Percentiles rank a stretch among this genome's conserved stretches.
Conservation (phyloP, 2,888 invertebrate genomes). For the Ashinkailepas kermadecensis region DNA sequence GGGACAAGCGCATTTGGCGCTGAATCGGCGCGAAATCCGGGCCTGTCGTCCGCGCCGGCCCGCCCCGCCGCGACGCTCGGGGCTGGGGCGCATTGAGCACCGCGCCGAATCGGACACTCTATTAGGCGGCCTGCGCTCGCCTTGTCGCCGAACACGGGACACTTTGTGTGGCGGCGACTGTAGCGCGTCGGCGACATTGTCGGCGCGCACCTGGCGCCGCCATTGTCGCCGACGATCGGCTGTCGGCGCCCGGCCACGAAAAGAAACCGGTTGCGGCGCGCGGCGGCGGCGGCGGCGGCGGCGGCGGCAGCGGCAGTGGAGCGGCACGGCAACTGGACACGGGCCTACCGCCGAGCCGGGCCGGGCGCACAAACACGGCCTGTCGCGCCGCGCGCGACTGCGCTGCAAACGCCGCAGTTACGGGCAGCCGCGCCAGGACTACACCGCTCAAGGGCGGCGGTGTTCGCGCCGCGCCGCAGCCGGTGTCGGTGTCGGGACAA, state of each 20-base stretch:
- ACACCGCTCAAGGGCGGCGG: background rate
- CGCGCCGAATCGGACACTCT: background rate
- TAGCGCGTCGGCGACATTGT: conserved; percentile 6
- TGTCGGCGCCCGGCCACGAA: conserved; percentile 8
- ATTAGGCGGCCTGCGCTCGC: background rate
- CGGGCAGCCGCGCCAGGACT: background rate
- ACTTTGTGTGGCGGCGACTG: background rate
- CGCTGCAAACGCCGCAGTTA: background rate
- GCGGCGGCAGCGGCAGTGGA: background rate
- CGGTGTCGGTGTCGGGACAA: too few species aligned
- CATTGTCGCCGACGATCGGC: background rate
- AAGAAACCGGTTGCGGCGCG: background rate
- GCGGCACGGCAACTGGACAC: background rate
- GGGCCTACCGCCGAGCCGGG: too few species aligned
- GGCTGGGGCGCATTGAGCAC: background rate
- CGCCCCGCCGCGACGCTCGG: background rate
- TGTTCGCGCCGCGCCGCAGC: too few species aligned
- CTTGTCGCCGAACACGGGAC: background rate
- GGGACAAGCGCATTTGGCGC: background rate
- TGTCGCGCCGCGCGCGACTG: too few species aligned
- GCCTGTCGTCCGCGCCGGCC: background rate
- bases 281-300: background rate
- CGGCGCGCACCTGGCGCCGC: conserved; percentile 14
- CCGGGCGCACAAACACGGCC: too few species aligned
- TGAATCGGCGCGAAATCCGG: background rate